A percentile compares a stretch with the other conserved stretches of the same genome.
phyloP scores from a whole-genome alignment of 2,113 vertebrate species.

The Otolemur garnettii region DNA sequence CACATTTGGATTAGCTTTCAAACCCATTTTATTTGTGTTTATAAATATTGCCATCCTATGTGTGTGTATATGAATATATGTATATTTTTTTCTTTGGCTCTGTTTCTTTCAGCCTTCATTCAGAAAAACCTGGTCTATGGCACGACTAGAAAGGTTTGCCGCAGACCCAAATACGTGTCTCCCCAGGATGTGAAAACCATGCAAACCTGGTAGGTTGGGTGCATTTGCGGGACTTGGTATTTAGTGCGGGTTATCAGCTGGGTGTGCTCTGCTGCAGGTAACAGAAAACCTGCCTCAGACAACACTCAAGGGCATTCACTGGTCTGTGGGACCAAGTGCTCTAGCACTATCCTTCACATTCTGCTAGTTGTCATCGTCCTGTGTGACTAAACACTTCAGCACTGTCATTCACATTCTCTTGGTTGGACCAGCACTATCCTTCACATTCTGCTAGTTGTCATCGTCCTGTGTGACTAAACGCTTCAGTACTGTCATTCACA shows the following conservation, averaged over 20 bases:
- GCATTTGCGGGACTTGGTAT: background rate
- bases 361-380: background rate
- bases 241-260: background rate
- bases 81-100: background rate
- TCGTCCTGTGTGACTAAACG: background rate
- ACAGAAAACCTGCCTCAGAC: background rate
- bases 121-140: slow-evolving; percentile 90
- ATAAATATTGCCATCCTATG: slow-evolving; percentile 2
- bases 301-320: no score
- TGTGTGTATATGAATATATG: background rate
- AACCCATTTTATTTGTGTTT: slow-evolving; percentile 75
- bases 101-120: slow-evolving; percentile 88
- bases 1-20: slow-evolving; percentile 64
- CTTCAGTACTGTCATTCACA: background rate
- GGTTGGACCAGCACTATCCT: background rate
- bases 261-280: background rate
- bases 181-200: slow-evolving; percentile 88
- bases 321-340: background rate
- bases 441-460: background rate
- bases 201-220: slow-evolving; percentile 69
- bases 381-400: background rate
- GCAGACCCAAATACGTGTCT: slow-evolving; percentile 94
- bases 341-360: background rate
- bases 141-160: slow-evolving; percentile 89
- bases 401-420: background rate